Evolutionary conservation across 1,140 invertebrate species (phyloP).

Genomic region (Yoshiicerus persimilis): DNA sequence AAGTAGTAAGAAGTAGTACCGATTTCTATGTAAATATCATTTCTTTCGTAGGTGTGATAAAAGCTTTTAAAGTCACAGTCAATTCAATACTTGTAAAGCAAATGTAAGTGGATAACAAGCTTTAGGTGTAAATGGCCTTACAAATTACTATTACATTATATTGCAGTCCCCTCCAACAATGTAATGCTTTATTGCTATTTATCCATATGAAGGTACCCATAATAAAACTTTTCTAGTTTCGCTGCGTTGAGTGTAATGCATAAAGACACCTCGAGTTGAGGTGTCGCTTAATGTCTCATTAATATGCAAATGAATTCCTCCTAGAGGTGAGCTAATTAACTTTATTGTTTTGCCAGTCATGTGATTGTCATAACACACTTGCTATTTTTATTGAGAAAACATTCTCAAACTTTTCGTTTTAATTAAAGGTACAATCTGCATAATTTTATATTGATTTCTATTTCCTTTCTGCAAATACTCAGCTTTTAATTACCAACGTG

Average conservation of each 20-base stretch:
- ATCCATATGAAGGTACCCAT: neutral
- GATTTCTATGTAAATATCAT: neutral
- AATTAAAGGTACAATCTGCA: neutral
- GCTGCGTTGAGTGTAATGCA: neutral
- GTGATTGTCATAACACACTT: neutral
- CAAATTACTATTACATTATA: neutral
- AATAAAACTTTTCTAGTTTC: neutral
- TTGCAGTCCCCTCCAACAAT: neutral
- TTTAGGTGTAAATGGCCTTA: neutral
- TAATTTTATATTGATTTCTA: neutral
- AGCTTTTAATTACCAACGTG: too few relatives aligned
- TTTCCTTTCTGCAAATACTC: too few relatives aligned
- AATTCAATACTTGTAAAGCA: neutral
- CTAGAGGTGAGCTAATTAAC: neutral
- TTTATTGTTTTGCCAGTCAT: neutral
- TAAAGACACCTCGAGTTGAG: neutral
- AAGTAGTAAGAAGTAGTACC: neutral
- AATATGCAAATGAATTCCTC: neutral
- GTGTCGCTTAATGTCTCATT: conserved; percentile 2
- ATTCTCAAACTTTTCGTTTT: neutral
- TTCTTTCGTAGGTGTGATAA: neutral
- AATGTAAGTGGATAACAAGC: neutral
- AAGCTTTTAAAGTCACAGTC: neutral
- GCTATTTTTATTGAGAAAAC: neutral
- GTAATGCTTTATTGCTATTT: neutral